Evolutionary conservation across 2,797 vertebrate genomes (phyloP).

Genomic region (Gymnocypris eckloni): DNA sequence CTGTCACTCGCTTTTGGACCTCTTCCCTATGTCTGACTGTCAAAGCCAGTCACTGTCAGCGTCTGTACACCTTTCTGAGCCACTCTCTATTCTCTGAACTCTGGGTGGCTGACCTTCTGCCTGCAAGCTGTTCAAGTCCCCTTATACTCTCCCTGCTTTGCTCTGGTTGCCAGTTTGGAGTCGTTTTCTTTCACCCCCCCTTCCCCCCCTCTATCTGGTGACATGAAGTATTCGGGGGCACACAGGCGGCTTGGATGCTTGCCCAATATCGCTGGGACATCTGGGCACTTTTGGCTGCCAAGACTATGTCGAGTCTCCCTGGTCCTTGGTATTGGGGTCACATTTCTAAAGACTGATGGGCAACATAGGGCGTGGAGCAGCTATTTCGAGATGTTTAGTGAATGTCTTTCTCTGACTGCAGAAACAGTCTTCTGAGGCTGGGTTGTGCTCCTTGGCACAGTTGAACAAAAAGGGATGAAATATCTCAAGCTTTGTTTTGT

Average conservation of each 20-base stretch:
- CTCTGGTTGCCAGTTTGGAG: constrained; percentile 32
- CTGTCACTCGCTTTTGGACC: constrained; percentile 41
- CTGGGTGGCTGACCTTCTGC: constrained; percentile 48
- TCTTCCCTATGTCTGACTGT: constrained; percentile 25
- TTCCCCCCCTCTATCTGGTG: constrained; percentile 32
- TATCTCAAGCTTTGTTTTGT: constrained; percentile 9
- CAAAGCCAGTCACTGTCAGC: constrained; percentile 37
- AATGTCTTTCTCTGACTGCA: constrained; percentile 7
- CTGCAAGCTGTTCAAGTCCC: constrained; percentile 47
- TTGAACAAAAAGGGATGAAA: constrained; percentile 6
- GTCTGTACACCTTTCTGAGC: constrained; percentile 35
- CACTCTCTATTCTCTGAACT: constrained; percentile 16
- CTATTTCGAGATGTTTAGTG: constrained; percentile 72
- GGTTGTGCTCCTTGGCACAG: constrained; percentile 12
- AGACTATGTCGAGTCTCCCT: constrained; percentile 54
- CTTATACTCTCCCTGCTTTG: constrained; percentile 26
- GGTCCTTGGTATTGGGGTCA: constrained; percentile 72
- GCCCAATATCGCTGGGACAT: constrained; percentile 68
- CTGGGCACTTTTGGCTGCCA: constrained; percentile 58
- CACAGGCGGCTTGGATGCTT: constrained; percentile 60
- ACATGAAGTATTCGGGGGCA: constrained; percentile 59
- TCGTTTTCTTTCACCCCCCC: constrained; percentile 31
- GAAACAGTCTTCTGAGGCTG: neutral
- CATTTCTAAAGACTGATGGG: constrained; percentile 63
- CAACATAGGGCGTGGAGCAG: constrained; percentile 69